Evolutionary conservation across 2,113 vertebrate genomes (phyloP), one percentile per base, ranked within the genome.

Genomic region (Aptenodytes forsteri): DNA sequence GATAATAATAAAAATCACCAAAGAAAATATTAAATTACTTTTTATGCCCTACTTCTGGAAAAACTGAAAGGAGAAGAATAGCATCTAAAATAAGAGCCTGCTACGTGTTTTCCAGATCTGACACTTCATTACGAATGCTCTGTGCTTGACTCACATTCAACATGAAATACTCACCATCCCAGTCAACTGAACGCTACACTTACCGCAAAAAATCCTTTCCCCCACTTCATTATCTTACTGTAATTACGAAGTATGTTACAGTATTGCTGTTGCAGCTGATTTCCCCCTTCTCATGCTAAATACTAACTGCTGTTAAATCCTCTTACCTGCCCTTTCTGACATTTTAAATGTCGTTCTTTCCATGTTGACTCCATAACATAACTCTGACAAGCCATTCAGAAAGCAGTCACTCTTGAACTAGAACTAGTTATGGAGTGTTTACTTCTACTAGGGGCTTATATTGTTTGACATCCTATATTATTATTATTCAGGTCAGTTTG

Each of bases 121-220:
- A 83, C 58, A 79, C 30, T 82, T 75, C 23, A 54, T 61, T 89
- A 59, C 2, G 0, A 86, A 83, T 73, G 49, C 34, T 83, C 56
- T 42, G 16, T 49, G 47, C 27, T 34, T 61, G 77, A 81, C 46
- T 58, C 27, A 13, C 4, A 11, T 62, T 40, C 34, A 78, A 21
- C 13, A 16, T 27, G n/a, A 64, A 40, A 17, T 29, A 17, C 23
- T 69, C 71, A 52, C 21, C 76, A 93, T 61, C 36, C 80, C 18
- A 4, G 1, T 42, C 61, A 92, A 67, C 0, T 25, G 50, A 78
- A 85, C 0, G 0, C 26, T 61, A n/a, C 21, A 65, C 16, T 88
- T 92, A 25, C 32, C 5, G 10, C 25, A 81, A 89, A 89, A 91
- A 84, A 34, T n/a, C 50, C 32, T 32, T 71, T 67, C 46, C 17